These are phyloP conservation scores for Seriola dumerili DNA, from an alignment of 2,113 vertebrate species.

Conservation along the genomic window DNA sequence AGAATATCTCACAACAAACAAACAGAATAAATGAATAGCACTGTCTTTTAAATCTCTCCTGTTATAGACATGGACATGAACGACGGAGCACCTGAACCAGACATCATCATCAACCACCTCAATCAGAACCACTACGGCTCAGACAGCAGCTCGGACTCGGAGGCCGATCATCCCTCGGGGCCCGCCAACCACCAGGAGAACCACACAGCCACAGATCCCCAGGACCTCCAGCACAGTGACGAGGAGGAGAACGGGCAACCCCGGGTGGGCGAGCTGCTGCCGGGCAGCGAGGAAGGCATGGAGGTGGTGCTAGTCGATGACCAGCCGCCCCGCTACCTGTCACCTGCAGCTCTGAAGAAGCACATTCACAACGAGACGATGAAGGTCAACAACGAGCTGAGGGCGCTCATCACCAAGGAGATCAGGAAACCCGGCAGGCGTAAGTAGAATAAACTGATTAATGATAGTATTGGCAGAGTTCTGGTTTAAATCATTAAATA, in stretches of 20 bases:
- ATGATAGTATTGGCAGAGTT: too few species aligned
- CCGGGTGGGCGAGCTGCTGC: conserved; percentile 74
- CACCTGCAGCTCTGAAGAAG: conserved; percentile 88
- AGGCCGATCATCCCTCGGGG: conserved; percentile 61
- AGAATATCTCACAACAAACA: not conserved
- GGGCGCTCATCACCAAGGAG: conserved; percentile 93
- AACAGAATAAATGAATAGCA: not conserved
- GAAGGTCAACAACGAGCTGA: conserved; percentile 92
- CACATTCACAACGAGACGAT: conserved; percentile 85
- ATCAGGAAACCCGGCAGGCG: conserved; percentile 96
- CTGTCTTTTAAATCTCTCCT: not conserved
- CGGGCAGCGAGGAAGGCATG: conserved; percentile 71
- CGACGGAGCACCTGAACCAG: conserved; percentile 80
- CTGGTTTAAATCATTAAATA: too few species aligned
- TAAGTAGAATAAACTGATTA: conserved; percentile 78
- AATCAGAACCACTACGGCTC: conserved; percentile 83
- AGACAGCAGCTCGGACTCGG: conserved; percentile 47
- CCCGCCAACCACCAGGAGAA: conserved; percentile 66
- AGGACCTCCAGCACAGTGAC: conserved; percentile 9
- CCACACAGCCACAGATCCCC: conserved; percentile 44
- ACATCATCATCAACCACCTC: conserved; percentile 90
- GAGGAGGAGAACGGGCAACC: conserved; percentile 81
- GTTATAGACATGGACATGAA: conserved; percentile 82
- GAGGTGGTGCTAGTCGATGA: conserved; percentile 74
- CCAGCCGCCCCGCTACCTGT: conserved; percentile 80